Percentiles rank a stretch among this genome's conserved stretches.
phyloP scores from a whole-genome alignment of 2,888 invertebrate species.

The Molorchus minor region DNA sequence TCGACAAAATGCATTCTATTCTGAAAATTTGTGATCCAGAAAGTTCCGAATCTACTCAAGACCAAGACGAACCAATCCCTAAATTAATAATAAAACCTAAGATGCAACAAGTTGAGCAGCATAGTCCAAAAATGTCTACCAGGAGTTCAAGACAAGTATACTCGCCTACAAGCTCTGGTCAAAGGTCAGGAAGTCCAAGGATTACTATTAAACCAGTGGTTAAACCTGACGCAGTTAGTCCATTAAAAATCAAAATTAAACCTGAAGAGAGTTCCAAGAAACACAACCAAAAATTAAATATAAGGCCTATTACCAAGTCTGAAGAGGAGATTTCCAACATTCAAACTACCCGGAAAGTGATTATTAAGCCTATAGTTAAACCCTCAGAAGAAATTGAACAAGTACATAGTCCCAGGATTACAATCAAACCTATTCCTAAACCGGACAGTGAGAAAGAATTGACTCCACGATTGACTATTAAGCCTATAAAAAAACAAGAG shows the following conservation, averaged over 20 bases:
- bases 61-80: conserved; percentile 50
- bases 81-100: conserved; percentile 56
- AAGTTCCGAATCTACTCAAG: conserved; percentile 37
- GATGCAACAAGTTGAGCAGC: conserved; percentile 49
- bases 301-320: conserved; percentile 30
- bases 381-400: conserved; percentile 48
- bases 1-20: conserved; percentile 59
- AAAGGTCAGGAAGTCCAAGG: conserved; percentile 58
- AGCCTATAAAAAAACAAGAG: conserved; percentile 63
- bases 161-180: conserved; percentile 51
- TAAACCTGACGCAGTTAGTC: conserved; percentile 47
- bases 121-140: conserved; percentile 62
- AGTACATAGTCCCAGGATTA: conserved; percentile 62
- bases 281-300: conserved; percentile 49
- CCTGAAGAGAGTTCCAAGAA: conserved; percentile 49
- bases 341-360: conserved; percentile 57
- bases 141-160: conserved; percentile 50
- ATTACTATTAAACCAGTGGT: conserved; percentile 65
- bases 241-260: conserved; percentile 63
- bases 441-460: conserved; percentile 51
- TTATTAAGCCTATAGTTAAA: conserved; percentile 64
- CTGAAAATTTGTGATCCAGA: conserved; percentile 59
- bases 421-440: conserved; percentile 68
- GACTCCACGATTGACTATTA: conserved; percentile 63
- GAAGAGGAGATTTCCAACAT: conserved; percentile 39